Evolutionary conservation across 1,140 invertebrate species (phyloP), one percentile per base, ranked within the genome.

Genomic region (Neodiprion pinetum): DNA sequence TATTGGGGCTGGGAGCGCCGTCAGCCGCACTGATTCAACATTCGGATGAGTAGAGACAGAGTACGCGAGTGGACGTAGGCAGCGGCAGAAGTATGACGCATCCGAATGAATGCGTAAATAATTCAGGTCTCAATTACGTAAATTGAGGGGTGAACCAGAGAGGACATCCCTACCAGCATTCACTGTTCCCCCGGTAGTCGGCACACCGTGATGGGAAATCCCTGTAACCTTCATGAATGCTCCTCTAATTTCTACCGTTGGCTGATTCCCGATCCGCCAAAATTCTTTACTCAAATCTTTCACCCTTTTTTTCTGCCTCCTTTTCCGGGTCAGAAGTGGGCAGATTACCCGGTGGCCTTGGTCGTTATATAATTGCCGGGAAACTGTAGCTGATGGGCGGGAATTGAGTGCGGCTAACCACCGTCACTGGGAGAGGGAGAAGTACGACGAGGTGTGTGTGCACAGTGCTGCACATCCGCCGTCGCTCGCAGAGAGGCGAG

Each of bases 121-220:
- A 88, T 88, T 88, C 85, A 87, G 75, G 78, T 81, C 82, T 88
- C 87, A 87, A 88, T 88, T 87, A 88, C 85, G 84, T 81, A 88
- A 88, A 88, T 88, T 86, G 84, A 21, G 10, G 23, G 11, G 11
- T 1, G 11, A 21, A 12, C 67, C 7, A 72, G 50, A 9, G 71
- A 61, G 28, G 28, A 40, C 28, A 40, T 40, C 28, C 28, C 28
- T 40, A 40, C 28, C 28, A 40, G 28, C 28, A 40, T 40, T 40
- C 28, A 40, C 28, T 5, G 28, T 40, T 40, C 28, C 28, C 28
- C 28, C 28, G 28, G 28, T 40, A 40, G 28, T 40, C 28, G 28
- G 5, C 28, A 40, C 28, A 40, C 28, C 28, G 28, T 17, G 53
- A 61, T 61, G 53, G 11, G 53, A 61, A 40, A 40, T 40, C 28